Base-by-base conservation (phyloP, 2,113 vertebrate genomes). In the Microcebus tavaratra region DNA sequence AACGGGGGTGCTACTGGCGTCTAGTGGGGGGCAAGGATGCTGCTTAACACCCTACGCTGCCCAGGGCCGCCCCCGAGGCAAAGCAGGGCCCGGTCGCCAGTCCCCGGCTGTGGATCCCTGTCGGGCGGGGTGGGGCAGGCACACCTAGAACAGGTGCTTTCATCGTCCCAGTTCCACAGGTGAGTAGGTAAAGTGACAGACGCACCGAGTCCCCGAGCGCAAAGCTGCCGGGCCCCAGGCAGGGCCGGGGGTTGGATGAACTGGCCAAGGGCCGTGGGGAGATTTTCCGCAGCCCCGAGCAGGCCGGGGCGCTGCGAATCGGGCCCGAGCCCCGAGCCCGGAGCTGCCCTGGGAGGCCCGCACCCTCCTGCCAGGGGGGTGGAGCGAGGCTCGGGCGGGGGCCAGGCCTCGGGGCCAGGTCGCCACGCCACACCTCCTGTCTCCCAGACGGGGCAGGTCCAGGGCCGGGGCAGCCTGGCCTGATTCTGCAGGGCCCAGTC, bases 141-240 rank as follows among this genome's bases (percentile, higher is more conserved):
- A 2, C 5, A 6, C 1, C n/a, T 23, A 11, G 1, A 39, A 27
- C 31, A 20, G 55, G 10, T 1, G 0, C 34, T 12, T 29, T 2
- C 3, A 18, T 21, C 21, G 8, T 5, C 21, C 53, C 11, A 4
- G 3, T 5, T 39, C 63, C 45, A 29, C 55, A 2, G 59, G 48
- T 3, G 36, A 73, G 55, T 84, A 57, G 76, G 53, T 10, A 50
- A 31, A 3, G 23, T 12, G 70, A 73, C 23, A 29, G 20, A 3
- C n/a, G 31, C 67, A 0, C 18, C 0, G 1, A 34, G 10, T 20
- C 20, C 81, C 9, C 10, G 2, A 29, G 18, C 36, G 27, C 3
- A 6, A 4, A 2, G 61, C 17, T 20, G 73, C 34, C 0, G 17
- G 70, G 67, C 79, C 15, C 45, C 2, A 36, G 78, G 55, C 3